A percentile compares a stretch with the other conserved stretches of the same genome.
Conservation (phyloP, 2,888 invertebrate species). For the Alcis repandata region DNA sequence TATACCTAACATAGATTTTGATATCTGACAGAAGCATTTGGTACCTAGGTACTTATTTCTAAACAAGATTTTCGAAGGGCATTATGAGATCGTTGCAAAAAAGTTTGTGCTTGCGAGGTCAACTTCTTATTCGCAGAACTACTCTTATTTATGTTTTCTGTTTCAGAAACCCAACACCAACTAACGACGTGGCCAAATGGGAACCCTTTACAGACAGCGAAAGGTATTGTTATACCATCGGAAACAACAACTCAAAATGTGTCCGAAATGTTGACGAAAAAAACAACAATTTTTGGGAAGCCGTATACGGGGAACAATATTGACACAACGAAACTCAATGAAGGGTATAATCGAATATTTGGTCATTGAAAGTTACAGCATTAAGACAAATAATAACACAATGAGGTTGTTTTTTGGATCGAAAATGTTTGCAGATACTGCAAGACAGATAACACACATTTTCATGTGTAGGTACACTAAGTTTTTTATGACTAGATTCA, state of each 20-base stretch:
- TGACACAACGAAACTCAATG: slow-evolving; percentile 24
- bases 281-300: slow-evolving; percentile 74
- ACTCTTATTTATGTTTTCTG: slow-evolving; percentile 5
- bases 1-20: too few relatives aligned
- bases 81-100: not conserved
- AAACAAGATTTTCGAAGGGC: too few relatives aligned
- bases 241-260: slow-evolving; percentile 59
- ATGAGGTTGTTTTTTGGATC: not conserved
- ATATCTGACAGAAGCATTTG: too few relatives aligned
- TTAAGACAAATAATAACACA: not conserved
- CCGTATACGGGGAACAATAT: slow-evolving; percentile 64
- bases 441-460: too few relatives aligned
- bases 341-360: not conserved
- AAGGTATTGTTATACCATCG: slow-evolving; percentile 69
- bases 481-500: too few relatives aligned
- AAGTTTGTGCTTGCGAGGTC: too few relatives aligned
- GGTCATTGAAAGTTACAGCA: not conserved
- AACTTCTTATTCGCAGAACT: too few relatives aligned
- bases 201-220: slow-evolving; percentile 67
- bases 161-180: slow-evolving; percentile 75
- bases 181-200: slow-evolving; percentile 62
- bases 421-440: not conserved
- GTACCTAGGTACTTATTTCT: too few relatives aligned
- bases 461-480: too few relatives aligned
- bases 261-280: slow-evolving; percentile 57